Conservation (phyloP, 2,113 vertebrate genomes). For the Salvelinus namaycush region DNA sequence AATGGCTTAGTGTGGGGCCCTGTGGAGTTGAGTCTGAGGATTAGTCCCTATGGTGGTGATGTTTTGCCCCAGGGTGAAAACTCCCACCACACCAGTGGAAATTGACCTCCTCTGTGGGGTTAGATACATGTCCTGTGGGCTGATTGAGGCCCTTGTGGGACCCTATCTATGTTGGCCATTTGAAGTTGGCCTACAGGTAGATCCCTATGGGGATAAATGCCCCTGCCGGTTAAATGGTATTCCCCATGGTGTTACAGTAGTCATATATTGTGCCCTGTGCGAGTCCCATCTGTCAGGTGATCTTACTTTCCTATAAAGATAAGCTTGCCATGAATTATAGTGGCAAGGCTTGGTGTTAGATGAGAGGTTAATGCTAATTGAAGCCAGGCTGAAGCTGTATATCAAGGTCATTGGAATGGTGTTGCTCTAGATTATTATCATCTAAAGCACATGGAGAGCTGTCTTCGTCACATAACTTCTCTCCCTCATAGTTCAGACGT, state of each 20-base stretch:
- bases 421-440: neutral
- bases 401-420: neutral
- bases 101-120: slow-evolving; percentile 10
- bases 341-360: neutral
- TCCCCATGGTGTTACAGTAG: neutral
- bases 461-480: slow-evolving; percentile 13
- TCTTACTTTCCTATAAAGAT: neutral
- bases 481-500: neutral
- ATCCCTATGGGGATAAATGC: slow-evolving; percentile 10
- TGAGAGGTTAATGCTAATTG: neutral
- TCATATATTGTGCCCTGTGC: neutral
- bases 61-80: slow-evolving; percentile 26
- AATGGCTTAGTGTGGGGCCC: neutral
- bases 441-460: neutral
- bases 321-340: neutral
- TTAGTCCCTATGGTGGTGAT: slow-evolving; percentile 21
- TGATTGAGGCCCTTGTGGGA: slow-evolving; percentile 24
- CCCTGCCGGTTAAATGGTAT: neutral
- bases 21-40: neutral
- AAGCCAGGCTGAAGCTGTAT: neutral
- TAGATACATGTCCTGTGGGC: slow-evolving; percentile 21
- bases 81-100: slow-evolving; percentile 22
- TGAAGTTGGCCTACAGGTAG: slow-evolving; percentile 9
- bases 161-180: slow-evolving; percentile 1
- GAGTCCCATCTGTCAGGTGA: neutral